A percentile compares a stretch with the other conserved stretches of the same genome.
These are phyloP conservation scores for Mechanitis mazaeus DNA, from an alignment of 2,888 invertebrate genomes.

Conservation along the genomic window DNA sequence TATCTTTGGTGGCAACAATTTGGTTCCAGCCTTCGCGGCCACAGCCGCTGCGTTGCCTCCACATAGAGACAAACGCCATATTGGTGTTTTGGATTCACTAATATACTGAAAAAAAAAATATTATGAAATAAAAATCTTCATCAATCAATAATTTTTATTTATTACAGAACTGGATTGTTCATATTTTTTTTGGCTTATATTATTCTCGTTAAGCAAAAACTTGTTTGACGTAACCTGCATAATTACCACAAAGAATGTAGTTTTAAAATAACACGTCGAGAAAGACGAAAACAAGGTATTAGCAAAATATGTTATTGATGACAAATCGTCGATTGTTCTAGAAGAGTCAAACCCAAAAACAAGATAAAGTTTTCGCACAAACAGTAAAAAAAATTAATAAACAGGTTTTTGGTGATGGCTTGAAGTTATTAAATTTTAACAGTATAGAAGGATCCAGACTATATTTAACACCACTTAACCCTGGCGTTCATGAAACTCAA, in stretches of 20 bases:
- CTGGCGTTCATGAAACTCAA: conserved; percentile 39
- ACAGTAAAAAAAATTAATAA: background rate
- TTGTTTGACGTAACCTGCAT: conserved; percentile 1
- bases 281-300: too few species aligned
- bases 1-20: conserved; percentile 73
- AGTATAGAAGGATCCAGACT: conserved; percentile 26
- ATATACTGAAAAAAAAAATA: conserved; percentile 50
- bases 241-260: background rate
- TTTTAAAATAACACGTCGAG: too few species aligned
- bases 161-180: background rate
- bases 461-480: conserved; percentile 45
- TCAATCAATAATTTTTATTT: background rate
- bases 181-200: background rate
- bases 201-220: background rate
- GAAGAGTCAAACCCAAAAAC: background rate
- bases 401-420: conserved; percentile 4
- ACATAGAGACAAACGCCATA: conserved; percentile 76
- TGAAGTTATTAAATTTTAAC: background rate
- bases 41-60: conserved; percentile 74
- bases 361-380: background rate
- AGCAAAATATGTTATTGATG: background rate
- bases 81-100: conserved; percentile 62
- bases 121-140: background rate
- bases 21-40: conserved; percentile 62
- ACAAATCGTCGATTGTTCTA: background rate